Conservation (phyloP, 2,888 invertebrate genomes). For the Dione vanillae region DNA sequence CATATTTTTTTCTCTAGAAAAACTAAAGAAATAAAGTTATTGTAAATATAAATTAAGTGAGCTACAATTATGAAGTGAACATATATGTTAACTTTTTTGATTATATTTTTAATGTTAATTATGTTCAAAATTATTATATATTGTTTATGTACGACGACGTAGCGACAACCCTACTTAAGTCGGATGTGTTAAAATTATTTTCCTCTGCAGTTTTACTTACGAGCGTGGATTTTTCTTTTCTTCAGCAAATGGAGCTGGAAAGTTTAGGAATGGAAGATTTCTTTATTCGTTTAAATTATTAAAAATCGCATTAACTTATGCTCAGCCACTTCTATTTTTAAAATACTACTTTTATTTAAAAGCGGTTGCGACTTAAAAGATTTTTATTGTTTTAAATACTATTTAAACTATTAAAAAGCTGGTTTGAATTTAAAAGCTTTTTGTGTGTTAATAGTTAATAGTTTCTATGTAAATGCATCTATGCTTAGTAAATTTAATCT, state of each 20-base stretch:
- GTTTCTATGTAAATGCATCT: too few species aligned
- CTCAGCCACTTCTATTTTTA: background rate
- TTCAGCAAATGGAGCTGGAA: conserved; percentile 44
- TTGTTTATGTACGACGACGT: background rate
- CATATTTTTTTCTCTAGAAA: too few species aligned
- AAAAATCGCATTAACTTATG: conserved; percentile 11
- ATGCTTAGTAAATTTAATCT: too few species aligned
- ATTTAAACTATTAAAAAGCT: too few species aligned
- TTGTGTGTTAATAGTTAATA: too few species aligned
- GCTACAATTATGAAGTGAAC: too few species aligned
- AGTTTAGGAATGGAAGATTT: conserved; percentile 38
- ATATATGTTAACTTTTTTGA: too few species aligned
- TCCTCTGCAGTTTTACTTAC: conserved; percentile 51
- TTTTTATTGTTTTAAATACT: background rate
- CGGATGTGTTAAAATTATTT: conserved; percentile 55
- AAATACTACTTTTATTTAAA: conserved; percentile 8
- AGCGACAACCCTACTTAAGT: conserved; percentile 41
- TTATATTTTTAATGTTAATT: too few species aligned
- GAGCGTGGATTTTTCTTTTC: conserved; percentile 43
- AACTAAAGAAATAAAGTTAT: too few species aligned
- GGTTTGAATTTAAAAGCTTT: too few species aligned
- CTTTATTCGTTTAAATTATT: conserved; percentile 34
- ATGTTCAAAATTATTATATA: too few species aligned
- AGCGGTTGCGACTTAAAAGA: background rate
- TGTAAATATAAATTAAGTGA: too few species aligned